phyloP scores from a whole-genome alignment of 2,113 vertebrate genomes.

The Pseudonaja textilis region DNA sequence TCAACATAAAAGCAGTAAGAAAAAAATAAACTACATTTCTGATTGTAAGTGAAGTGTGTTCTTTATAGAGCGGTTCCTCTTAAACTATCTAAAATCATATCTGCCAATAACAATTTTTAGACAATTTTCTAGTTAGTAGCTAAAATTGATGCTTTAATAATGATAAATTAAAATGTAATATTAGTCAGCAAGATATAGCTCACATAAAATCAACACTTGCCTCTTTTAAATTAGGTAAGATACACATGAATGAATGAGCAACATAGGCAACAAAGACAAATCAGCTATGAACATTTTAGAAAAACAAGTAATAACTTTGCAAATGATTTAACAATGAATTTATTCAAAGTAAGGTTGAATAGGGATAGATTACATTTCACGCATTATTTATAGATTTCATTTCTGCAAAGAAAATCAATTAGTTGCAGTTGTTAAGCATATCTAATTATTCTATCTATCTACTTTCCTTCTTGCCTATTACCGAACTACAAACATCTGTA shows the following conservation, averaged over 20 bases:
- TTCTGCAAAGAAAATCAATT: background rate
- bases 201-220: conserved; percentile 34
- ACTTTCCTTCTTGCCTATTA: background rate
- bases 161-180: conserved; percentile 71
- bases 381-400: background rate
- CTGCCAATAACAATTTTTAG: conserved; percentile 57
- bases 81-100: conserved; percentile 52
- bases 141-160: conserved; percentile 66
- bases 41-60: conserved; percentile 25
- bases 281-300: background rate
- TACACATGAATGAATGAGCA: background rate
- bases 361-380: background rate
- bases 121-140: conserved; percentile 62
- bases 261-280: background rate
- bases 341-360: background rate
- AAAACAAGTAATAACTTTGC: conserved; percentile 6
- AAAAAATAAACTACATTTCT: conserved; percentile 41
- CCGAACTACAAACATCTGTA: background rate
- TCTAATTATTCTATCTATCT: background rate
- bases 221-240: conserved; percentile 36
- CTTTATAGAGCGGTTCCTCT: conserved; percentile 47
- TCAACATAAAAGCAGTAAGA: conserved; percentile 19
- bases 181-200: conserved; percentile 52
- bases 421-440: background rate
- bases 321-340: background rate